These are phyloP conservation scores for Eueremaeus valkanovi DNA, from an alignment of 2,888 invertebrate genomes.

Conservation along the genomic window DNA sequence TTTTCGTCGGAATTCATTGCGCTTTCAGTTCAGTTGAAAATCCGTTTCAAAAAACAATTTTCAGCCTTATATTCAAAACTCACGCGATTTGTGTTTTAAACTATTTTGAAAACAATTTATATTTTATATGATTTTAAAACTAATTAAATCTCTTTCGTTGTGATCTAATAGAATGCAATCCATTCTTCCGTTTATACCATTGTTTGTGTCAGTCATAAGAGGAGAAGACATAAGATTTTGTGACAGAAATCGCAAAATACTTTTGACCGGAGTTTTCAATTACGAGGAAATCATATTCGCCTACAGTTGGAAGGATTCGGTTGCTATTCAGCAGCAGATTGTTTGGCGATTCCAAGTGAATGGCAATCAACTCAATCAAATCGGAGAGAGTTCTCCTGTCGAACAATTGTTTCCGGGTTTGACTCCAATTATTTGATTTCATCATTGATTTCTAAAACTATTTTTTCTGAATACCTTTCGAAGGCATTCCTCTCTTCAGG, in stretches of 20 bases:
- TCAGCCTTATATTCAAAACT: too few relatives aligned
- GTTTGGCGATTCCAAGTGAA: neutral
- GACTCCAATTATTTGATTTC: neutral
- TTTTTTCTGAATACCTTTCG: neutral
- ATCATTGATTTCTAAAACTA: neutral
- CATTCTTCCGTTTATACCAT: too few relatives aligned
- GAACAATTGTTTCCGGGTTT: conserved; percentile 11
- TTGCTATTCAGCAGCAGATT: neutral
- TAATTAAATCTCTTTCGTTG: too few relatives aligned
- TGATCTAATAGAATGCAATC: too few relatives aligned
- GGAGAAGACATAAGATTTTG: neutral
- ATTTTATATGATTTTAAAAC: too few relatives aligned
- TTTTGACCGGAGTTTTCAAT: conserved; percentile 10
- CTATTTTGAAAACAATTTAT: too few relatives aligned
- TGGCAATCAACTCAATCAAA: neutral
- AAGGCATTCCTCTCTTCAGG: neutral
- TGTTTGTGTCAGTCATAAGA: too few relatives aligned
- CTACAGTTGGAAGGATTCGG: neutral
- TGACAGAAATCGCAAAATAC: neutral
- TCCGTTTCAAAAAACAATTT: too few relatives aligned
- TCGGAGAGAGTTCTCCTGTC: neutral
- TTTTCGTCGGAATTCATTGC: too few relatives aligned
- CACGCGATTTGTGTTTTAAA: too few relatives aligned
- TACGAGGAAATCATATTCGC: neutral
- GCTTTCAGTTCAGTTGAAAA: too few relatives aligned